Evolutionary conservation across 2,113 vertebrate genomes (phyloP), one percentile per base, ranked within the genome.

Genomic region (Rhinolophus sinicus): DNA sequence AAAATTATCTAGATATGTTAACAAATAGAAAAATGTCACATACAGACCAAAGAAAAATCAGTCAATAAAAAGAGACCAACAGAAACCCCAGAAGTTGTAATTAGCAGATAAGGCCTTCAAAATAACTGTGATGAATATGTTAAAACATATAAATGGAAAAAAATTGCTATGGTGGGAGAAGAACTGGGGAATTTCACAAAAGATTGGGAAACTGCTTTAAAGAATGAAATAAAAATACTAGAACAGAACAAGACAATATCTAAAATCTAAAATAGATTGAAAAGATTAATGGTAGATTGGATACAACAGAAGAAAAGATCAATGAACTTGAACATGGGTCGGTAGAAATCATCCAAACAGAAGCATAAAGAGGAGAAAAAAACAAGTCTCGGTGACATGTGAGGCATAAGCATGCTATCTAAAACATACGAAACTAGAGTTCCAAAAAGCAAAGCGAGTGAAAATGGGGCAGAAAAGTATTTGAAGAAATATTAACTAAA

Each of bases 151-250:
- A 60, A 76, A 67, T n/a, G 21, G 21, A 67, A 83, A 30, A 72
- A 90, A 83, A 35, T 54, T 24, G 7, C 72, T 40, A 33, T 26
- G 60, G 19, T 72, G 12, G 44, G 60, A 67, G 30, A 62, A 69
- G 6, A 89, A 81, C 3, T 50, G 12, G 10, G 1, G 19, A 58
- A 60, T 87, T 80, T 93, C 52, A 93, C 26, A 24, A 92, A 6
- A 94, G 1, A 60, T 19, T 60, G 33, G 35, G 15, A 92, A 86
- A n/a, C 62, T 62, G 21, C 24, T 60, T 95, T 30, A 81, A 75
- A n/a, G 47, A 88, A 94, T 75, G n/a, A 92, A 80, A 75, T 60
- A 6, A 62, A 95, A 94, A 76, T 64, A 54, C 52, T 64, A 82
- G 50, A 95, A 65, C 3, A 76, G 13, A 82, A 93, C 92, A 82